phyloP scores from a whole-genome alignment of 2,888 invertebrate genomes.

The Andrena bicolor region DNA sequence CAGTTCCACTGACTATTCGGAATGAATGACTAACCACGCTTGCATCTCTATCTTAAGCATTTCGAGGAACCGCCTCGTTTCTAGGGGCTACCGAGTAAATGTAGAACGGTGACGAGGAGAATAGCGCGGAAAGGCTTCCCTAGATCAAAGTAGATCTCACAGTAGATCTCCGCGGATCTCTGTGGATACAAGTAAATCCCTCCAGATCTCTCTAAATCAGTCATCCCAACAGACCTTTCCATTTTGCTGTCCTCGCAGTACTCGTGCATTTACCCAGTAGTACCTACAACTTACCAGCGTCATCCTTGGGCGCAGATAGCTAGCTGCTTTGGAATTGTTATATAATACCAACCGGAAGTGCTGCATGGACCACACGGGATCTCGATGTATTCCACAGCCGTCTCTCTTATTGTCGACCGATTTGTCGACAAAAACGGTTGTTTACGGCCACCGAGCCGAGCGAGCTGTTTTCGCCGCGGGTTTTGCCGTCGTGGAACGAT shows the following conservation, averaged over 20 bases:
- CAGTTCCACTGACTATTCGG: background rate
- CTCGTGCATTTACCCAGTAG: too few species aligned
- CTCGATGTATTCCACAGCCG: background rate
- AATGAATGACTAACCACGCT: background rate
- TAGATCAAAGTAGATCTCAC: constrained; percentile 9
- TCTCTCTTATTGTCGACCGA: background rate
- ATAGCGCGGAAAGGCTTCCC: background rate
- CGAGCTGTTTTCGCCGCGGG: constrained; percentile 25
- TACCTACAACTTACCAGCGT: background rate
- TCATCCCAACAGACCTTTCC: constrained; percentile 2
- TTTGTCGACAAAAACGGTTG: constrained; percentile 14
- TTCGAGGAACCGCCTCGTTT: background rate
- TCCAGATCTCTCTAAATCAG: background rate
- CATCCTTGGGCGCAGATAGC: background rate
- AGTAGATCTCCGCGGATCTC: constrained; percentile 12
- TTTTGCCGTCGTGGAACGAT: constrained; percentile 24
- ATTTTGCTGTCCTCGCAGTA: background rate
- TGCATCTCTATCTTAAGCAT: constrained; percentile 1
- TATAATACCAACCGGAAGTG: background rate
- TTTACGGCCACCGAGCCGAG: constrained; percentile 14
- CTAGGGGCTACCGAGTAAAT: background rate
- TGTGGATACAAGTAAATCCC: constrained; percentile 6
- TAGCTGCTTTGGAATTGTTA: background rate
- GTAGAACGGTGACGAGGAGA: background rate
- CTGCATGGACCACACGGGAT: background rate